A percentile compares a stretch with the other conserved stretches of the same genome.
These are phyloP conservation scores for Alfaro cultratus DNA, from an alignment of 2,797 vertebrate species.

Conservation along the genomic window DNA sequence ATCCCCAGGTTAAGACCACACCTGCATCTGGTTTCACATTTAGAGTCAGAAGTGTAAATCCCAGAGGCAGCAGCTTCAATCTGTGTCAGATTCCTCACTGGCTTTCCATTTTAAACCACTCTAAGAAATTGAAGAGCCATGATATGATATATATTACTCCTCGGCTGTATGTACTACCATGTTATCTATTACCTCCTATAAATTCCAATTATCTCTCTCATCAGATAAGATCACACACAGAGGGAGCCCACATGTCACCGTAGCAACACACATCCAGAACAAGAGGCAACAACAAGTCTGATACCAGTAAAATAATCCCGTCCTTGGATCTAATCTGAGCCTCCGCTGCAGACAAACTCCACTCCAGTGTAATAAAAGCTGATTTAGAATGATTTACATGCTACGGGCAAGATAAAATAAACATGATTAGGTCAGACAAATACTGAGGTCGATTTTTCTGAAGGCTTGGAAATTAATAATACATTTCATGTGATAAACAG, in stretches of 20 bases:
- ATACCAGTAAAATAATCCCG: conserved; percentile 57
- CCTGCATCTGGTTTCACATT: conserved; percentile 13
- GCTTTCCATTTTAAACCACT: conserved; percentile 55
- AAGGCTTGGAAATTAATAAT: conserved; percentile 81
- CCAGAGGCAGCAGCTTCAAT: conserved; percentile 10
- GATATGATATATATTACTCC: conserved; percentile 53
- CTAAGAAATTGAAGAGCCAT: conserved; percentile 50
- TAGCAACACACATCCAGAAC: conserved; percentile 29
- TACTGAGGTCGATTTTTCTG: conserved; percentile 80
- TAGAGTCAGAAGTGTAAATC: conserved; percentile 34
- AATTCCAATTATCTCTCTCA: conserved; percentile 72
- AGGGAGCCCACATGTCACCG: conserved; percentile 23
- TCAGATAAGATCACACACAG: conserved; percentile 66
- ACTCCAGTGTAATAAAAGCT: conserved; percentile 77
- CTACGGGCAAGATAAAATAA: conserved; percentile 76
- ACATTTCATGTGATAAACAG: conserved; percentile 74
- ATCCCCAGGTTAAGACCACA: conserved; percentile 9
- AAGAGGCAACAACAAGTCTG: conserved; percentile 37
- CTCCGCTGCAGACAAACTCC: conserved; percentile 63
- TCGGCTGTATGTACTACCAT: conserved; percentile 37
- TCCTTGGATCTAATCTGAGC: conserved; percentile 69
- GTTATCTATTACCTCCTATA: conserved; percentile 71
- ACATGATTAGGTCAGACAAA: conserved; percentile 80
- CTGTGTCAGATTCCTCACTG: conserved; percentile 19
- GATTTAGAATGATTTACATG: conserved; percentile 81